Evolutionary conservation across 2,888 invertebrate genomes (phyloP), one percentile per base, ranked within the genome.

Genomic region (Platynereis dumerilii): DNA sequence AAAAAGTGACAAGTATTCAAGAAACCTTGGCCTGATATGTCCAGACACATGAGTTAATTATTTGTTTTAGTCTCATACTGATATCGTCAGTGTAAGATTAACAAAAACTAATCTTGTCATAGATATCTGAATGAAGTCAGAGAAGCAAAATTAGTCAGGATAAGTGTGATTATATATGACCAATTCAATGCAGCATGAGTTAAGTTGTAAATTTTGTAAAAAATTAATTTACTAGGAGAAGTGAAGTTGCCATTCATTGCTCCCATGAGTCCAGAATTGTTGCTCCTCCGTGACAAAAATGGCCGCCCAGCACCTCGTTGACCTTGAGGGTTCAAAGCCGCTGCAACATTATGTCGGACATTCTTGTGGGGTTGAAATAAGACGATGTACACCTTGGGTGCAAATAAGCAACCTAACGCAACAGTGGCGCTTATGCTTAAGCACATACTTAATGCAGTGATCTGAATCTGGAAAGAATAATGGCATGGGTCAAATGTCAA

Each of bases 341-440:
- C 67, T 67, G 60, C 61, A 22, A 61, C 74, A 10, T 85, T 86
- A 73, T 88, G 88, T n/a, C 90, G 85, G 52, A 90, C 88, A 81
- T 91, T 91, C 79, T 91, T 91, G 82, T 91, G 89, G 52, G 90
- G 90, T 79, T 91, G 90, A 77, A 90, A 88, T 67, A 91, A 83
- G 69, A 91, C 90, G 73, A 91, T 89, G 86, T 90, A 90, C 44
- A 90, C 86, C 84, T 91, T 91, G 24, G 90, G 90, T 27, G 89
- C 88, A 81, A 90, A 91, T 7, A 91, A 86, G 77, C 90, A 91
- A 60, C 89, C 88, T 54, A 91, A 85, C 12, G 90, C 89, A 26
- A 90, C 90, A 1, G 89, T 88, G 48, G 90, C 90, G 75, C 89
- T 89, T 77, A 91, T 86, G 72, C 89, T 89, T 55, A 90, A 89